Conservation (phyloP, 2,797 vertebrate species). For the Apogon hyalosoma region DNA sequence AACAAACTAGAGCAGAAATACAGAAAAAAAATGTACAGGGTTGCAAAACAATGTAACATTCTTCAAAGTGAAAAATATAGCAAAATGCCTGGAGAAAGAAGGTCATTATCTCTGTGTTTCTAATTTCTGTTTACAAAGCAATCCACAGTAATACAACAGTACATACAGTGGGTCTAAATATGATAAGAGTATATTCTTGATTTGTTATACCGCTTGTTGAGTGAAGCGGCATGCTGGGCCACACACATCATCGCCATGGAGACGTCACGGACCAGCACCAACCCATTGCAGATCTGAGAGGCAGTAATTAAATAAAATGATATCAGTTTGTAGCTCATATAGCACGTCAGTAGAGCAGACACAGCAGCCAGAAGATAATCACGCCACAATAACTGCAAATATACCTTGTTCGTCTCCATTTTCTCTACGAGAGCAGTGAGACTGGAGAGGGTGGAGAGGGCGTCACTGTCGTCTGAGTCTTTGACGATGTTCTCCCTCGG, state of each 20-base stretch:
- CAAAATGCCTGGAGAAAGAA: too few species aligned
- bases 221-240: slow-evolving; percentile 61
- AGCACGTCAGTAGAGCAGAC: slow-evolving; percentile 11
- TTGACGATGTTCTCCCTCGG: slow-evolving; percentile 60
- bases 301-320: slow-evolving; percentile 26
- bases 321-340: slow-evolving; percentile 12
- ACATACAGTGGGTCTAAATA: background rate
- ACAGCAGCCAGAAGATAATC: background rate
- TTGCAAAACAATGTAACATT: too few species aligned
- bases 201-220: slow-evolving; percentile 66
- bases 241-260: slow-evolving; percentile 66
- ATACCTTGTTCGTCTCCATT: slow-evolving; percentile 82
- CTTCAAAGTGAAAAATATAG: too few species aligned
- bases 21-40: too few species aligned
- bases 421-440: slow-evolving; percentile 68
- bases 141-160: background rate
- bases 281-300: slow-evolving; percentile 78
- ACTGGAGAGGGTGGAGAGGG: slow-evolving; percentile 54
- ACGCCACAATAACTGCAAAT: slow-evolving; percentile 11
- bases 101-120: too few species aligned
- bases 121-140: too few species aligned
- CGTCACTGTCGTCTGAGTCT: slow-evolving; percentile 41
- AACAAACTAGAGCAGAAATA: background rate
- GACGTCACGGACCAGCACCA: slow-evolving; percentile 76
- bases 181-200: background rate